Evolutionary conservation across 2,888 invertebrate species (phyloP), one percentile per base, ranked within the genome.

Genomic region (Epiblema foenella): DNA sequence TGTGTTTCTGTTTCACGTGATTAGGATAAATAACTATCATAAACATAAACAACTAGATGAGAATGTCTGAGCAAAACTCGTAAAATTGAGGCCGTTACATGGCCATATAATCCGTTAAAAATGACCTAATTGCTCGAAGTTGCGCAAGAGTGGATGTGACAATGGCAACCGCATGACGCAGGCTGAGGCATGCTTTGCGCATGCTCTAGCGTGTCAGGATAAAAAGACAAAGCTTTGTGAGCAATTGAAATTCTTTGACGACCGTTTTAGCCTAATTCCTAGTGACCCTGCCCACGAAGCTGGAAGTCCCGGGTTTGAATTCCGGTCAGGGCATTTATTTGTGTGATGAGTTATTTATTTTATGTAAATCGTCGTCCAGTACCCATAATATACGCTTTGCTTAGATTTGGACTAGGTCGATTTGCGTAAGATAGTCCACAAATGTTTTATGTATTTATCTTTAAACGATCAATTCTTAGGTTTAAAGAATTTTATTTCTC

Each of bases 81-180:
- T 63, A 52, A 63, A 33, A 37, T 54, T 33, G 8, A 12, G 54
- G 39, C 52, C 39, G 52, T 64, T 64, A 64, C 54, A 39, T 7
- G 29, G 37, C 37, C 20, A 37, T 24, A 39, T 64, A 52, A 64
- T 52, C 64, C 52, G 64, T 64, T 64, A 64, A 64, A 63, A 64
- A 39, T 67, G 51, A 68, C 49, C 59, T 68, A 59, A 39, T 68
- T 67, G 58, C 59, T 24, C 67, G n/a, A 11, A n/a, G 33, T 68
- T 68, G 67, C 67, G 39, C 67, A 68, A 52, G 59, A 68, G 58
- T 59, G 52, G 64, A 64, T 64, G 64, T 51, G 67, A 69, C 69
- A 69, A 63, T 69, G 57, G 56, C 18, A 24, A 69, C 69, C 69
- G 57, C 69, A 69, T 69, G 68, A 68, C 68, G 68, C 20, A 68